phyloP scores from a whole-genome alignment of 2,797 vertebrate species.

The Sebastes diploproa region DNA sequence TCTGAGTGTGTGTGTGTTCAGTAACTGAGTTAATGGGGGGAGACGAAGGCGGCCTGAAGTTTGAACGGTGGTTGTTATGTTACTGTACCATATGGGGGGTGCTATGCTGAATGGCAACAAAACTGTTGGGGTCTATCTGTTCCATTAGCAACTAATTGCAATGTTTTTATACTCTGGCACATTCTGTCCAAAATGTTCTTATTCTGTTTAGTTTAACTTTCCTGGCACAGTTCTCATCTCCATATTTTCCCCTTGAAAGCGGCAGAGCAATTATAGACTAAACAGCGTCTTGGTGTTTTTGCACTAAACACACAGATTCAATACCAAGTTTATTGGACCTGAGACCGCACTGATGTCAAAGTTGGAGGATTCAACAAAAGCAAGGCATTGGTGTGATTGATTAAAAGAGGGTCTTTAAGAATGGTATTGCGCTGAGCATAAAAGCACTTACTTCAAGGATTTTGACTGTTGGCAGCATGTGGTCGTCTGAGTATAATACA shows the following conservation, averaged over 20 bases:
- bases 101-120: constrained; percentile 58
- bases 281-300: constrained; percentile 9
- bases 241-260: constrained; percentile 1
- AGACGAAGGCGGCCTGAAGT: constrained; percentile 66
- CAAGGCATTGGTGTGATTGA: background rate
- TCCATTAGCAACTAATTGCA: constrained; percentile 67
- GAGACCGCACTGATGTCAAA: background rate
- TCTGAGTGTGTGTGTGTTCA: constrained; percentile 23
- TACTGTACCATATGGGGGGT: constrained; percentile 74
- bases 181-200: constrained; percentile 29
- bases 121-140: constrained; percentile 58
- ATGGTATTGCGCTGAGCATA: background rate
- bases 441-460: background rate
- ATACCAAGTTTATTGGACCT: background rate
- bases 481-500: background rate
- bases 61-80: constrained; percentile 57
- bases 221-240: background rate
- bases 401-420: background rate
- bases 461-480: background rate
- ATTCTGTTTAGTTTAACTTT: constrained; percentile 19
- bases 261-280: background rate
- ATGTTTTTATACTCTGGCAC: constrained; percentile 36
- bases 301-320: background rate
- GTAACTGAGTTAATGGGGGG: constrained; percentile 70
- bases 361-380: background rate